Evolutionary conservation across 2,888 invertebrate species (phyloP).

Genomic region (Limnephilus auricula): DNA sequence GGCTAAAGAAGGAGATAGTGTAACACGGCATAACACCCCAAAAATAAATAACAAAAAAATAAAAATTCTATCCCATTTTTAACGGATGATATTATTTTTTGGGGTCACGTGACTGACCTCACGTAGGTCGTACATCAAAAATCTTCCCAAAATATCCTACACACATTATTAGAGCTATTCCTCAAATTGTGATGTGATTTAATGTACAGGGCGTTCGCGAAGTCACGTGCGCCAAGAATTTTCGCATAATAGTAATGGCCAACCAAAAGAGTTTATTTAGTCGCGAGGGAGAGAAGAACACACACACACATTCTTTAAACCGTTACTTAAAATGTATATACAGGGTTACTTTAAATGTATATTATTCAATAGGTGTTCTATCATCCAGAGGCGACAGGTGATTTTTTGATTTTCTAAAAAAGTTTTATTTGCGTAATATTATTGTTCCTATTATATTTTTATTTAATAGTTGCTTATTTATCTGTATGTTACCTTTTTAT

Average conservation of each 20-base stretch:
- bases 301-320: not conserved
- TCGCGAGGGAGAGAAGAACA: not conserved
- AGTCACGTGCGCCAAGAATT: not conserved
- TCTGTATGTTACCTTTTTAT: too few species aligned
- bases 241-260: not conserved
- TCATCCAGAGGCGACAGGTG: not conserved
- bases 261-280: not conserved
- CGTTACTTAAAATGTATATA: not conserved
- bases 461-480: too few species aligned
- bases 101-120: too few species aligned
- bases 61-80: too few species aligned
- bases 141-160: not conserved
- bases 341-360: too few species aligned
- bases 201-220: not conserved
- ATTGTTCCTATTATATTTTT: too few species aligned
- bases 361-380: not conserved
- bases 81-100: too few species aligned
- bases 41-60: too few species aligned
- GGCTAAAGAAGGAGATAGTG: too few species aligned
- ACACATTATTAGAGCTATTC: not conserved
- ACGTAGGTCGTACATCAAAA: not conserved
- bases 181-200: slow-evolving; percentile 18
- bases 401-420: not conserved
- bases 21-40: too few species aligned
- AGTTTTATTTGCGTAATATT: too few species aligned